phyloP scores from a whole-genome alignment of 2,888 invertebrate species.

The Atethmia centrago region DNA sequence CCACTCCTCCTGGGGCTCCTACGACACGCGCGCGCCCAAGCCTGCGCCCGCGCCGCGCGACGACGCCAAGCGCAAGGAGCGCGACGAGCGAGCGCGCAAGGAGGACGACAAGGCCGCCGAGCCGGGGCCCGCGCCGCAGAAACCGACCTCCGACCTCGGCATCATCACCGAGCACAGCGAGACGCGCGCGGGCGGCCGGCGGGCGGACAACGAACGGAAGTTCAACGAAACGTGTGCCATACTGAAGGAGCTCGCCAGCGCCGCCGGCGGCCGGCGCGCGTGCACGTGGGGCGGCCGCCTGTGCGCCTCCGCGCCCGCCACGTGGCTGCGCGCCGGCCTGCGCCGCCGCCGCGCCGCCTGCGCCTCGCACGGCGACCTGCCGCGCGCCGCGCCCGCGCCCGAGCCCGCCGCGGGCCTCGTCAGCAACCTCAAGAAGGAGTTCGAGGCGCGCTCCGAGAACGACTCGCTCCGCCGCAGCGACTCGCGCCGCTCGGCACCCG shows the following conservation, averaged over 20 bases:
- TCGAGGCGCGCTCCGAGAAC: conserved; percentile 92
- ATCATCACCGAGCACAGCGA: conserved; percentile 83
- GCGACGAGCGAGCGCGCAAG: conserved; percentile 73
- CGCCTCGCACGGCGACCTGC: conserved; percentile 85
- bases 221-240: conserved; percentile 91
- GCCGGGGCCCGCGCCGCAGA: conserved; percentile 64
- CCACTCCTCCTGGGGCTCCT: conserved; percentile 96
- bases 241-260: conserved; percentile 89
- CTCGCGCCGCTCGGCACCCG: conserved; percentile 67
- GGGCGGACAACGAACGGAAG: conserved; percentile 84
- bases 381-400: conserved; percentile 75
- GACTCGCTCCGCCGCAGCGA: conserved; percentile 70
- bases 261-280: conserved; percentile 81
- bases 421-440: conserved; percentile 96
- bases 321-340: conserved; percentile 86
- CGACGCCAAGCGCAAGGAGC: conserved; percentile 79
- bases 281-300: conserved; percentile 88
- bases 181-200: conserved; percentile 66
- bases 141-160: conserved; percentile 79
- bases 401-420: conserved; percentile 92
- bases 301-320: conserved; percentile 89
- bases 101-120: conserved; percentile 52
- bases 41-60: conserved; percentile 69
- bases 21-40: conserved; percentile 90
- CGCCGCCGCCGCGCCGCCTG: conserved; percentile 84